phyloP scores from a whole-genome alignment of 2,113 vertebrate species.

The Indicator indicator region DNA sequence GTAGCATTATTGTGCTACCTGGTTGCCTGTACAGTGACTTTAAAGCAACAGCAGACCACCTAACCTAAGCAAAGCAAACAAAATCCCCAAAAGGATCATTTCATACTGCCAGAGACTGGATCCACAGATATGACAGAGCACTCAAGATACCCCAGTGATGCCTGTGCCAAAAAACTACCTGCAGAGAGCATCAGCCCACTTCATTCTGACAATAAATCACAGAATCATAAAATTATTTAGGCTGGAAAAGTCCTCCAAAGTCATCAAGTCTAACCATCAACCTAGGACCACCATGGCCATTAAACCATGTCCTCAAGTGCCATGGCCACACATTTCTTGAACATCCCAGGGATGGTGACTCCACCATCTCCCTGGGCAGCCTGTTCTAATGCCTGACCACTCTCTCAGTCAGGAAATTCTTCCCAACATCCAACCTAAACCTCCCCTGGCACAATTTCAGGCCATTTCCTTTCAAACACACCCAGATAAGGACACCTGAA shows the following conservation, averaged over 20 bases:
- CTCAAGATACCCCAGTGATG: neutral
- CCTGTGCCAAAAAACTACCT: neutral
- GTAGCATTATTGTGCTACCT: neutral
- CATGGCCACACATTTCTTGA: too few species aligned
- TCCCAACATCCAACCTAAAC: too few species aligned
- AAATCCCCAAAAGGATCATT: neutral
- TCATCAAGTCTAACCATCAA: too few species aligned
- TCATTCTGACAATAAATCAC: slow-evolving; percentile 37
- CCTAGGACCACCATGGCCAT: too few species aligned
- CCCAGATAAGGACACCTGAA: neutral
- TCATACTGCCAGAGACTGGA: neutral
- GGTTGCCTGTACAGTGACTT: neutral
- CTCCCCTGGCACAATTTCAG: too few species aligned
- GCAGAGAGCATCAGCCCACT: neutral
- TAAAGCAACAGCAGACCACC: neutral
- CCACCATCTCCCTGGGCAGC: too few species aligned
- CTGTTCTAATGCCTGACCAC: too few species aligned
- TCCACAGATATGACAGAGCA: neutral
- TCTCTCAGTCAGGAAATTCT: too few species aligned
- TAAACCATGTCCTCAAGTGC: too few species aligned
- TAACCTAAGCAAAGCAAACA: neutral
- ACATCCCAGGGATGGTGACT: too few species aligned
- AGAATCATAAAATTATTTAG: too few species aligned
- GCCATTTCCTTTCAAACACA: neutral
- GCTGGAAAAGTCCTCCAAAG: too few species aligned